Percentiles rank a stretch among this genome's conserved stretches.
Evolutionary conservation across 2,113 vertebrate species (phyloP).

Genomic region (Halcyon senegalensis): DNA sequence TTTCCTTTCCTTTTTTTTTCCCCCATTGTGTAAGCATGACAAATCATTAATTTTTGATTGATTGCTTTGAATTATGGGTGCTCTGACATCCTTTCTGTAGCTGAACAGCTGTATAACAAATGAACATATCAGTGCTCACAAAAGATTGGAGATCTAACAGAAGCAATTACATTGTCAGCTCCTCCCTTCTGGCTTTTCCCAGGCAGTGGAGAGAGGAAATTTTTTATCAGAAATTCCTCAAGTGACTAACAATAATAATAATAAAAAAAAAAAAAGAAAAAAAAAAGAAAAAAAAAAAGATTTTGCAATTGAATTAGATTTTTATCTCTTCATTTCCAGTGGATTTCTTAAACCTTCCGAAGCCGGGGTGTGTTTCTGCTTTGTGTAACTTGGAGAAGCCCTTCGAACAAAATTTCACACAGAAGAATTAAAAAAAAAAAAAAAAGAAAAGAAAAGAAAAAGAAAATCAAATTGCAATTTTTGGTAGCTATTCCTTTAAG

Average conservation of each 20-base stretch:
- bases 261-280: background rate
- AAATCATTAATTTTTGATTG: conserved; percentile 84
- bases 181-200: conserved; percentile 75
- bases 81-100: conserved; percentile 78
- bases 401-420: conserved; percentile 69
- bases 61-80: conserved; percentile 82
- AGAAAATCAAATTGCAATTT: conserved; percentile 46
- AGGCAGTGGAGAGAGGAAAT: conserved; percentile 69
- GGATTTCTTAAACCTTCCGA: conserved; percentile 43
- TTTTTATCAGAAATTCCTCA: conserved; percentile 80
- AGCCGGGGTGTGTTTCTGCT: background rate
- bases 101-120: conserved; percentile 84
- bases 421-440: conserved; percentile 43
- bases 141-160: conserved; percentile 79
- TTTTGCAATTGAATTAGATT: conserved; percentile 72
- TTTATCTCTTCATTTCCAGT: conserved; percentile 67
- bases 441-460: background rate
- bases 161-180: conserved; percentile 77
- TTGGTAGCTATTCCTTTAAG: conserved; percentile 79
- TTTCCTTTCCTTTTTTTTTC: background rate
- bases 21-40: conserved; percentile 79
- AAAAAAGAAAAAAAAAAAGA: too few relatives aligned
- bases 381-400: conserved; percentile 25
- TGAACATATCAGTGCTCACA: conserved; percentile 80
- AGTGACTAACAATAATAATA: conserved; percentile 70